A percentile compares a stretch with the other conserved stretches of the same genome.
Evolutionary conservation across 2,113 vertebrate genomes (phyloP).

Genomic region (Cebus imitator): DNA sequence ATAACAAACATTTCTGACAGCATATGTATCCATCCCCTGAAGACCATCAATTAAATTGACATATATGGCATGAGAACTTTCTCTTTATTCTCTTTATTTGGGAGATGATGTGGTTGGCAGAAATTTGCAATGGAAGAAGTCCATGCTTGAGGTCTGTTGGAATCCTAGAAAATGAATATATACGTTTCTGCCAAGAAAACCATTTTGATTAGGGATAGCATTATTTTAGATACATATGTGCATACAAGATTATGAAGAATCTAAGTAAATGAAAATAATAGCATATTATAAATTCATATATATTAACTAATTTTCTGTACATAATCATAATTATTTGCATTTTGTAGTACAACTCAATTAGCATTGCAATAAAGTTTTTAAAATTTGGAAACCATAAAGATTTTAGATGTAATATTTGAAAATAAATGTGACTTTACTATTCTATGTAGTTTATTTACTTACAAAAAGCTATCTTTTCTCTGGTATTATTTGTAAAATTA

Average conservation of each 20-base stretch:
- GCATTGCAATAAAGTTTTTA: neutral
- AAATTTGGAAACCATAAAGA: neutral
- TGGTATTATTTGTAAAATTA: constrained; percentile 1
- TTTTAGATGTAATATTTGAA: neutral
- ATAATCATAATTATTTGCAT: neutral
- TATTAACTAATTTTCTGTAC: neutral
- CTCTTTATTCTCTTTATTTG: neutral
- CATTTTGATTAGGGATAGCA: neutral
- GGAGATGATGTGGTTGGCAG: neutral
- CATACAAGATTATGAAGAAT: neutral
- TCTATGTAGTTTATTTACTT: neutral
- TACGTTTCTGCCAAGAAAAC: neutral
- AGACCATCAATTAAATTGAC: neutral
- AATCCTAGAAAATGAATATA: neutral
- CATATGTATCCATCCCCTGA: too few relatives aligned
- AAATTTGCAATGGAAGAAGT: neutral
- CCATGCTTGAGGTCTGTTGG: neutral
- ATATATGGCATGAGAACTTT: neutral
- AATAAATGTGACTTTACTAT: neutral
- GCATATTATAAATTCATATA: neutral
- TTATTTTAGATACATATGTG: neutral
- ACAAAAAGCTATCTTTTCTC: neutral
- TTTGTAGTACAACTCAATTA: neutral
- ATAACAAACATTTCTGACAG: too few relatives aligned
- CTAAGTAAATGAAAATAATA: neutral